A percentile compares a stretch with the other conserved stretches of the same genome.
phyloP scores from a whole-genome alignment of 1,140 invertebrate genomes.

The Dolichoris vasculosae region DNA sequence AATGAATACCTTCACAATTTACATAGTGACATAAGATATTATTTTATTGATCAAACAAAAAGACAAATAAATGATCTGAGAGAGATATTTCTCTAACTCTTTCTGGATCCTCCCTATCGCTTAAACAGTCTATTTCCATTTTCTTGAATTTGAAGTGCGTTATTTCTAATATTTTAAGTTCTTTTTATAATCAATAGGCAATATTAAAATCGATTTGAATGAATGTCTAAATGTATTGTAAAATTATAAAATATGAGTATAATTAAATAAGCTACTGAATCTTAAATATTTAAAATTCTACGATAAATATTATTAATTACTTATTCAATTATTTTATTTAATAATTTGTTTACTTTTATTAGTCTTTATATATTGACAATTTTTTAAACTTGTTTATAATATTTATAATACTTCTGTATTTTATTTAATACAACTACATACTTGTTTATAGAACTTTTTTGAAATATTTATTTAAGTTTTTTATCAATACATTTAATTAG shows the following conservation, averaged over 20 bases:
- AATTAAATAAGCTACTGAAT: background rate
- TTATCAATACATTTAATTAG: background rate
- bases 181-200: background rate
- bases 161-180: background rate
- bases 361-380: background rate
- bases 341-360: too few species aligned
- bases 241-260: background rate
- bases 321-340: background rate
- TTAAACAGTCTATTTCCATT: background rate
- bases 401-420: too few species aligned
- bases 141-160: background rate
- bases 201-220: background rate
- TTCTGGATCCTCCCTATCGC: background rate
- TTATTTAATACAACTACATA: too few species aligned
- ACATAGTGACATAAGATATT: slow-evolving; percentile 62
- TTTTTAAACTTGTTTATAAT: too few species aligned
- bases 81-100: background rate
- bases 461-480: background rate
- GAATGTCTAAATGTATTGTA: background rate
- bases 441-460: too few species aligned
- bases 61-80: slow-evolving; percentile 58
- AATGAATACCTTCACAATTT: slow-evolving; percentile 57
- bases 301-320: background rate
- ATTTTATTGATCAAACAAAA: slow-evolving; percentile 71
- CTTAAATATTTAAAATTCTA: background rate